These are phyloP conservation scores for Tipula unca DNA, from an alignment of 2,888 invertebrate genomes.

Conservation along the genomic window DNA sequence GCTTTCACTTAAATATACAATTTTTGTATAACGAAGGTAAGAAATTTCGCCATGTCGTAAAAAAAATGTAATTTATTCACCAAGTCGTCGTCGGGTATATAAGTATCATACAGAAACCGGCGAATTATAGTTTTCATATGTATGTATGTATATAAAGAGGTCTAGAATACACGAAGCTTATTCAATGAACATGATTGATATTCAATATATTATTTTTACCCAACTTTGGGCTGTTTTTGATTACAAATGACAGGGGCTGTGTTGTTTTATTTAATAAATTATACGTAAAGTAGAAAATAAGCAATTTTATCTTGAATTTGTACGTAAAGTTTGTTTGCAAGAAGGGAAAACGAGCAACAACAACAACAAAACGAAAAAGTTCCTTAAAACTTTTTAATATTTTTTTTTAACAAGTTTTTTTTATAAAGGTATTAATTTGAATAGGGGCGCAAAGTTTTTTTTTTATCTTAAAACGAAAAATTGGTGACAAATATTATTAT, in stretches of 20 bases:
- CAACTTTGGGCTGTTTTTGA: not conserved
- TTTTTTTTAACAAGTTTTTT: not conserved
- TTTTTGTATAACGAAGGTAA: not conserved
- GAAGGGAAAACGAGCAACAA: not conserved
- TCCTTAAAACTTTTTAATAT: not conserved
- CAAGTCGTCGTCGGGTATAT: not conserved
- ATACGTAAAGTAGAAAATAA: not conserved
- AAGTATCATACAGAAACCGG: not conserved
- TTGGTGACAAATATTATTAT: not conserved
- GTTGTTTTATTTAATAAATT: not conserved
- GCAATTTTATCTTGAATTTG: not conserved
- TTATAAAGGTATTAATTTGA: conserved; percentile 1
- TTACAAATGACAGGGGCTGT: not conserved
- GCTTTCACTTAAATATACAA: not conserved
- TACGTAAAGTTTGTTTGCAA: not conserved
- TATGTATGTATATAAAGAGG: too few relatives aligned
- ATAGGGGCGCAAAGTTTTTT: not conserved
- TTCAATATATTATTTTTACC: not conserved
- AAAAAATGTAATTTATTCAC: not conserved
- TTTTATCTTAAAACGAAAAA: not conserved
- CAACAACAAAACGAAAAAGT: too few relatives aligned
- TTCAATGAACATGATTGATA: not conserved
- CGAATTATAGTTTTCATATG: not conserved
- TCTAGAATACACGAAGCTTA: not conserved
- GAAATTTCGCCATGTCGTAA: not conserved